Evolutionary conservation across 2,888 invertebrate species (phyloP), one percentile per base, ranked within the genome.

Genomic region (Baccha elongata): DNA sequence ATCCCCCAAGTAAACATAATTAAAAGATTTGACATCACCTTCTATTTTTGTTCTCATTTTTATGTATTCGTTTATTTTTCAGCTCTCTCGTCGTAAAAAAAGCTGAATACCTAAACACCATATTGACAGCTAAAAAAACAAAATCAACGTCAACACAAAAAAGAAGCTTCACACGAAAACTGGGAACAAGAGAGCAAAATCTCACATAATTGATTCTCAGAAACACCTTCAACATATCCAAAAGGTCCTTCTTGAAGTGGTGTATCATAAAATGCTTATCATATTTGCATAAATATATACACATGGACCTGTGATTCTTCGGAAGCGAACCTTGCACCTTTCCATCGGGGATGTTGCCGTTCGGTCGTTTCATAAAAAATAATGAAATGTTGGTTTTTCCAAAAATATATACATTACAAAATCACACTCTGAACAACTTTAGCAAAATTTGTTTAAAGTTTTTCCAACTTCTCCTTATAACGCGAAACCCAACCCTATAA

Each of bases 301-400:
- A 21, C 40, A 5, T 8, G 11, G n/a, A 29, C 32, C 15, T 6
- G n/a, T n/a, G 23, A 29, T 53, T 10, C 17, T 3, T 5, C 23
- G n/a, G 23, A 23, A 40, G 10, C 23, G 11, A 32, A 8, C 58
- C 26, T 7, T 23, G 23, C 5, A 23, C 23, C 17, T 15, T 3
- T 52, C 19, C 37, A 10, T 11, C 13, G 15, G 15, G 35, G 23
- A 32, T 2, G 10, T 17, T 5, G 15, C 13, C 50, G 17, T 32
- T 32, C 29, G 8, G 46, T 35, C 17, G 65, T 60, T 78, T 52
- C 78, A 78, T 78, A 83, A 83, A 83, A 83, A 78, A 83, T 83
- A 83, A 83, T 83, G 83, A 83, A 83, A 78, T 83, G 83, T 83
- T 83, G 83, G 78, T 83, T 83, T 73, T 72, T 68, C 78, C 55